phyloP scores from a whole-genome alignment of 2,797 vertebrate genomes.

The Hephaestus fuliginosus region DNA sequence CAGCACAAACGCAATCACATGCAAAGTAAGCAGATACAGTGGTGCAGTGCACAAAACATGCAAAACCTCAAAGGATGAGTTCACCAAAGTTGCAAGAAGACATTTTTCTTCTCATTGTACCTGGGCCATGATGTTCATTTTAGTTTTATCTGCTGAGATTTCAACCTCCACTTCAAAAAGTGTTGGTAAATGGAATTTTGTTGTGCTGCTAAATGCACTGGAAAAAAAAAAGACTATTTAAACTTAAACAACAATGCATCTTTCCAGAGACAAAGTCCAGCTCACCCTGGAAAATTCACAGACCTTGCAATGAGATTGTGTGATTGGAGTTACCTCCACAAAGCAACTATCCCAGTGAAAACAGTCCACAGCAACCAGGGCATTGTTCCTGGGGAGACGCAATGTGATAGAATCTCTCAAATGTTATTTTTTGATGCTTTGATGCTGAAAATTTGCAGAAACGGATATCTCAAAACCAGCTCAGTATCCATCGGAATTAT shows the following conservation, averaged over 20 bases:
- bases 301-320: constrained; percentile 21
- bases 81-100: not conserved
- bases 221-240: not conserved
- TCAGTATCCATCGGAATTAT: not conserved
- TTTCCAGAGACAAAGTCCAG: constrained; percentile 3
- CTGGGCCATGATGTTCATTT: not conserved
- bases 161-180: not conserved
- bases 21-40: constrained; percentile 51
- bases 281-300: constrained; percentile 27
- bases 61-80: constrained; percentile 32
- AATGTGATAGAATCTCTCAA: not conserved
- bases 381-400: constrained; percentile 19
- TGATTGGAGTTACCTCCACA: constrained; percentile 4
- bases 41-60: constrained; percentile 42
- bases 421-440: constrained; percentile 1
- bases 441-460: constrained; percentile 2
- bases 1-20: constrained; percentile 38
- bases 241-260: not conserved
- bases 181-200: not conserved
- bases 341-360: constrained; percentile 5
- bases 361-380: constrained; percentile 12
- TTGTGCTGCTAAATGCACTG: not conserved
- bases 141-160: not conserved
- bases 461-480: not conserved
- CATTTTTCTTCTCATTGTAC: not conserved